Evolutionary conservation across 2,888 invertebrate species (phyloP).

Genomic region (Crocallis elinguaria): DNA sequence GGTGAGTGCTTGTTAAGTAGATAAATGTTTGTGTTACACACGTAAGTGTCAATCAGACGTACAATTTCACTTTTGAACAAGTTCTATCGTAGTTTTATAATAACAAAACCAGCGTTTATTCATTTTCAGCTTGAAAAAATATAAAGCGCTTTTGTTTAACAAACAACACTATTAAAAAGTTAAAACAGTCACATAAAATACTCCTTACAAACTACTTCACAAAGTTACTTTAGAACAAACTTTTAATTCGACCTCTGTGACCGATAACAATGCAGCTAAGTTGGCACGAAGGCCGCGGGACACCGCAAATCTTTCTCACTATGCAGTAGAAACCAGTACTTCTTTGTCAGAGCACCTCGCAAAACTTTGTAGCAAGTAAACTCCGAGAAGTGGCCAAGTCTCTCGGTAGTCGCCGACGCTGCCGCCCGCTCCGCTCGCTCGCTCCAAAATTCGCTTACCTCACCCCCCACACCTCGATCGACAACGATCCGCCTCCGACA

Average conservation of each 20-base stretch:
- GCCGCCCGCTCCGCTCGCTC: slow-evolving; percentile 56
- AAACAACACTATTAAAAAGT: slow-evolving; percentile 42
- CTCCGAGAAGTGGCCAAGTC: slow-evolving; percentile 63
- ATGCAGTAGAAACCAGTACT: slow-evolving; percentile 79
- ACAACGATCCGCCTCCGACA: slow-evolving; percentile 74
- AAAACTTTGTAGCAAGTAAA: slow-evolving; percentile 83
- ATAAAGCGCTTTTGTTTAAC: no score
- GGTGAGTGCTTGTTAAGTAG: slow-evolving; percentile 21
- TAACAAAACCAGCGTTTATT: not conserved
- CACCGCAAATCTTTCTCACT: slow-evolving; percentile 73
- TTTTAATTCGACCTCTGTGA: slow-evolving; percentile 74
- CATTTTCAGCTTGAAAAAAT: not conserved
- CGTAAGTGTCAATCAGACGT: not conserved
- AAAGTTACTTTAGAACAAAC: slow-evolving; percentile 67
- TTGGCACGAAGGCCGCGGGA: slow-evolving; percentile 63
- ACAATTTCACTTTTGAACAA: not conserved
- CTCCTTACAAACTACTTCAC: slow-evolving; percentile 43
- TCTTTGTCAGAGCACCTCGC: slow-evolving; percentile 81
- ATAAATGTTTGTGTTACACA: slow-evolving; percentile 19
- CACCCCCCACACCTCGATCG: slow-evolving; percentile 56
- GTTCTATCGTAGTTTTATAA: not conserved
- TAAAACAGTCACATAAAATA: slow-evolving; percentile 31
- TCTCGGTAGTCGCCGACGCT: slow-evolving; percentile 53
- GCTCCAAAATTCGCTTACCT: slow-evolving; percentile 50
- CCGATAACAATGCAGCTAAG: slow-evolving; percentile 77